Evolutionary conservation across 2,888 invertebrate species (phyloP).

Genomic region (Drosophila subsilvestris): DNA sequence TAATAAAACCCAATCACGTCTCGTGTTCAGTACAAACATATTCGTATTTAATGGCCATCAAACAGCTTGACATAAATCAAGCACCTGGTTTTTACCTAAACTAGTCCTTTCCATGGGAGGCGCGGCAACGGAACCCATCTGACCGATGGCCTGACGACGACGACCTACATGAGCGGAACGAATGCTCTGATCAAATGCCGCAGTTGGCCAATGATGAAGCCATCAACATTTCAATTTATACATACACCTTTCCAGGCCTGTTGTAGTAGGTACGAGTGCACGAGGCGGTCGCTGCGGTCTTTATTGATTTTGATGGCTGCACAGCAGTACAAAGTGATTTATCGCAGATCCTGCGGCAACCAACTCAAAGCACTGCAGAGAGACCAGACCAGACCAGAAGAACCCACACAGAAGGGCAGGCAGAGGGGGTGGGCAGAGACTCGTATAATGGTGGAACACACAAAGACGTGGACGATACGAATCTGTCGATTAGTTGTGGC

Average conservation of each 20-base stretch:
- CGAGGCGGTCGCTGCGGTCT: constrained; percentile 27
- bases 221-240: constrained; percentile 73
- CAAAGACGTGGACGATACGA: constrained; percentile 50
- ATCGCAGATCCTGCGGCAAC: constrained; percentile 79
- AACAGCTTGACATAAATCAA: constrained; percentile 44
- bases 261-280: too few species aligned
- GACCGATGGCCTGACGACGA: constrained; percentile 10
- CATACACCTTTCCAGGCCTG: constrained; percentile 51
- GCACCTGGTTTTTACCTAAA: constrained; percentile 38
- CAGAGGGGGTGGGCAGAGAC: not conserved
- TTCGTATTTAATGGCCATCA: constrained; percentile 20
- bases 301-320: constrained; percentile 66
- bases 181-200: constrained; percentile 75
- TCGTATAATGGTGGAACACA: constrained; percentile 26
- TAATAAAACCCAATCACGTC: not conserved
- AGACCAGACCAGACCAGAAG: constrained; percentile 32
- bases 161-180: constrained; percentile 73
- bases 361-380: constrained; percentile 31
- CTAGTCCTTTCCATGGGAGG: constrained; percentile 36
- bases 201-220: constrained; percentile 67
- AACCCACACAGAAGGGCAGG: constrained; percentile 26
- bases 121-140: constrained; percentile 13
- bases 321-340: constrained; percentile 71
- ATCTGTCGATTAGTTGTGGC: constrained; percentile 77
- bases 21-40: not conserved